Evolutionary conservation across 2,113 vertebrate genomes (phyloP), one percentile per base, ranked within the genome.

Genomic region (Zosterops lateralis): DNA sequence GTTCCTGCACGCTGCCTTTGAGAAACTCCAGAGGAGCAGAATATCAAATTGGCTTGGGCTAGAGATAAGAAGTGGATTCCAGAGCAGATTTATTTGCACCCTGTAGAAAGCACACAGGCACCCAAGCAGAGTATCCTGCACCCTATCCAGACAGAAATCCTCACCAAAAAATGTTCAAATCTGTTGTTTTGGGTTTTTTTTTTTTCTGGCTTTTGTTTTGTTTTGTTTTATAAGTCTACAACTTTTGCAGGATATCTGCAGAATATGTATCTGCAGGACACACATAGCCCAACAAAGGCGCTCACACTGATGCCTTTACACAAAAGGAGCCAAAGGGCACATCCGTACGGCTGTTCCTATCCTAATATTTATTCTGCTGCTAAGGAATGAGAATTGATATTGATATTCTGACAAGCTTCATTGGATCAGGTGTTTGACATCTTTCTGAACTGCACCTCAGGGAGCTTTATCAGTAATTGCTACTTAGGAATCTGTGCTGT

Each of bases 301-400:
- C 15, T 89, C 12, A 0, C 9, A 4, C 31, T 25, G 28, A 67
- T 58, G 65, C 61, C 34, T 76, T 72, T 81, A 56, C 32, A 24
- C 21, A 7, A 20, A 51, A 68, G 32, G 36, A n/a, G 36, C 28
- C 48, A 70, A 76, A 78, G 36, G 72, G 28, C 67, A 53, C 42
- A 17, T 25, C 53, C 22, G 4, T 21, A 66, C 51, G 50, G 54
- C 44, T 87, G 62, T 28, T 84, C 83, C 57, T 88, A 24, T 50
- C 50, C 87, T 53, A 73, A 61, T 61, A 89, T 92, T 93, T 87
- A 45, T 32, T 67, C 73, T 89, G 51, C 81, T 38, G 8, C 70
- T 76, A 58, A 65, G 44, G 70, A 68, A 26, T 75, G 34, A 81
- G 73, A 77, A 81, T 60, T n/a, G 20, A 13, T 73, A 76, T 14